Base-by-base conservation (phyloP, 2,888 invertebrate genomes). In the Allophyes oxyacanthae region DNA sequence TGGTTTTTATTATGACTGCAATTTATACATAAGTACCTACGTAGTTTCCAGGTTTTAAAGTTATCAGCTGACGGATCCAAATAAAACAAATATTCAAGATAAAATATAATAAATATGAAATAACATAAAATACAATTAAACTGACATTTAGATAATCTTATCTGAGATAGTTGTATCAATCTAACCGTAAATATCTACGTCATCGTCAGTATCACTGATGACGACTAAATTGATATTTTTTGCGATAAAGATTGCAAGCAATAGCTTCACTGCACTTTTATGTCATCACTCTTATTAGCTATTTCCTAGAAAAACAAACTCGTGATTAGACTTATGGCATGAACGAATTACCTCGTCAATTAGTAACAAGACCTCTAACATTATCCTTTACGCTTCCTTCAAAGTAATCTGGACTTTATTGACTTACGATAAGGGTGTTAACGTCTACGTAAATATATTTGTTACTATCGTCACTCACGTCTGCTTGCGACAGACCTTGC, bases 401-500 rank as follows among this genome's bases (percentile, higher is more conserved):
- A 60, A 13, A 41, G 57, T 13, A 79, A 66, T 54, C 37, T 68
- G 26, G 13, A 53, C 48, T 67, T 72, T 79, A 59, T 60, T 44
- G 15, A 40, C 33, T 65, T 56, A 52, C 25, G 3, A 41, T 69
- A 73, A 67, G 54, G 63, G 45, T 52, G 45, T 54, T 43, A 50
- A 50, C 32, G 50, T 32, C 7, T 48, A 36, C 37, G 38, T 54
- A 34, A 34, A 13, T 45, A 65, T 48, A 50, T 52, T 69, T 41
- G 50, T 44, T 43, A 14, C 48, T 33, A 64, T 71, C 66, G 67
- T 73, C 60, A 68, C 74, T 76, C 82, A 81, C 82, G 83, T 81
- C 81, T 53, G 43, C 60, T 75, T 86, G 81, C 86, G 80, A 78
- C 85, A 87, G 82, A 77, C 75, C 77, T 82, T 81, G 78, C 67